Evolutionary conservation across 2,113 vertebrate genomes (phyloP).

Genomic region (Scomber colias): DNA sequence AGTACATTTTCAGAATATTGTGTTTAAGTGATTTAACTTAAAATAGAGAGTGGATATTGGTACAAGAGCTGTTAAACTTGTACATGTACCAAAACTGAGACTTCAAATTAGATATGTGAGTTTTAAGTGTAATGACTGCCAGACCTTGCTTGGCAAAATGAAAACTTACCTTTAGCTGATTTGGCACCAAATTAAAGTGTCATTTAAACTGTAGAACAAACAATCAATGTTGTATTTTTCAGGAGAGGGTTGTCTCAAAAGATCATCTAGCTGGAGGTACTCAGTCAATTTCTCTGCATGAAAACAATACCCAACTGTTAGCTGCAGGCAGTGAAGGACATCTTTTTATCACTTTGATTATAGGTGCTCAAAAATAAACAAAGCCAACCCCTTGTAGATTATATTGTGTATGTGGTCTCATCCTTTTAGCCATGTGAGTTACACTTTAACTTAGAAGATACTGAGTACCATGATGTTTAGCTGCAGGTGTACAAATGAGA

Average conservation of each 20-base stretch:
- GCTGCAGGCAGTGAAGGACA: constrained; percentile 25
- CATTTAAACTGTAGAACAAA: constrained; percentile 33
- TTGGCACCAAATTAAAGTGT: constrained; percentile 19
- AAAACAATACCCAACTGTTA: constrained; percentile 52
- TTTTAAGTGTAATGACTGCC: background rate
- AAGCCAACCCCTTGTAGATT: background rate
- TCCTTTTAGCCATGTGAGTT: background rate
- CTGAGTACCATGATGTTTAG: background rate
- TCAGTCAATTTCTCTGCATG: constrained; percentile 35
- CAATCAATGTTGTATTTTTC: background rate
- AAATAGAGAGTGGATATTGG: background rate
- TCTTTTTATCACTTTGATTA: background rate
- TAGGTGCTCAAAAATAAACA: background rate
- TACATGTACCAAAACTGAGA: background rate
- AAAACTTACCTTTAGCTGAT: background rate
- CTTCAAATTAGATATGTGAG: background rate
- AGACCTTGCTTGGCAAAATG: constrained; percentile 8
- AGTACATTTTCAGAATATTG: background rate
- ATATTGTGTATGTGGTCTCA: background rate
- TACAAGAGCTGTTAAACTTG: background rate
- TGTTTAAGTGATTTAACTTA: background rate
- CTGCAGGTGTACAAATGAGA: constrained; percentile 20
- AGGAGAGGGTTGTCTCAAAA: constrained; percentile 24
- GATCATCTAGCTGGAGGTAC: constrained; percentile 37
- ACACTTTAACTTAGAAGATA: background rate